Conservation (phyloP, 2,888 invertebrate genomes). For the Aethes cnicana region DNA sequence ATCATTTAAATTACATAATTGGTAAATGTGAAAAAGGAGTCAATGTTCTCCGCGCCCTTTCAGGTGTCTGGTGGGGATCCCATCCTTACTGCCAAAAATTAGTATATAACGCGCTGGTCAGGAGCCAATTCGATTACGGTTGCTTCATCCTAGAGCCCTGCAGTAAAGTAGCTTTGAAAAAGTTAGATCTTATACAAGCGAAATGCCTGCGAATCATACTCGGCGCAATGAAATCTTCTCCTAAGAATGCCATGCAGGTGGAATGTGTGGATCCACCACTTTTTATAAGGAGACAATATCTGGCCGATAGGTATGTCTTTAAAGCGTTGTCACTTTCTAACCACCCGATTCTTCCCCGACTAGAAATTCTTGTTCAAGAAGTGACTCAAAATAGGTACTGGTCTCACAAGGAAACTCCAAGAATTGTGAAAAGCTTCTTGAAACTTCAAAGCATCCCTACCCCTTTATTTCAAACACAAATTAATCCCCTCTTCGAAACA, state of each 20-base stretch:
- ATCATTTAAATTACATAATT: slow-evolving; percentile 20
- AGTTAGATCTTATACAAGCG: slow-evolving; percentile 33
- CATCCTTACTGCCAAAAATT: slow-evolving; percentile 34
- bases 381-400: background rate
- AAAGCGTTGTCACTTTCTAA: background rate
- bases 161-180: slow-evolving; percentile 24
- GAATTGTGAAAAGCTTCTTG: background rate
- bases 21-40: slow-evolving; percentile 29
- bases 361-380: background rate
- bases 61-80: slow-evolving; percentile 36
- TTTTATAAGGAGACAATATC: background rate
- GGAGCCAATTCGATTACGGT: slow-evolving; percentile 38
- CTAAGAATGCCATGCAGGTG: background rate
- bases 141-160: slow-evolving; percentile 34
- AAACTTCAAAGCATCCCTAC: background rate
- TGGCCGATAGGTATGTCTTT: background rate
- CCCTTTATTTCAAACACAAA: background rate
- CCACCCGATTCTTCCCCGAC: background rate
- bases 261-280: background rate
- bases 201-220: slow-evolving; percentile 31
- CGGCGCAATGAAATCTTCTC: background rate
- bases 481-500: background rate
- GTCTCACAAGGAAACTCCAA: background rate
- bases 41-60: slow-evolving; percentile 24
- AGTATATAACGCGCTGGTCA: slow-evolving; percentile 34